phyloP scores from a whole-genome alignment of 2,113 vertebrate species.

The Pachycephala philippinensis region DNA sequence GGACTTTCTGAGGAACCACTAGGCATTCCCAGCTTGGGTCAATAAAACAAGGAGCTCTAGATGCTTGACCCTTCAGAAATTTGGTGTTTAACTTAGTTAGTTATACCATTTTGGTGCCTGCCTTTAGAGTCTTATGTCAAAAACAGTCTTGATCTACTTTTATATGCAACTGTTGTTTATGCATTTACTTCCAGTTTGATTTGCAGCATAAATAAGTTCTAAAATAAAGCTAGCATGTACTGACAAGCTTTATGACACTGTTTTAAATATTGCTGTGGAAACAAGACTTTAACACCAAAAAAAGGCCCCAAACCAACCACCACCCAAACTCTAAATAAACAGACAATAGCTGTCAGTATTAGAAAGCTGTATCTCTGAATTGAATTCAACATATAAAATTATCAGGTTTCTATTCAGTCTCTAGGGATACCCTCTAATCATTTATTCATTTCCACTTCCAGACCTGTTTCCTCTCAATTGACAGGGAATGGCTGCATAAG shows the following conservation, averaged over 20 bases:
- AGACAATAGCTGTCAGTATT: not conserved
- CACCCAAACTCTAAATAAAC: not conserved
- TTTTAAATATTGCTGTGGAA: not conserved
- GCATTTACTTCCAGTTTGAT: not conserved
- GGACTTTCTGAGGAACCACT: not conserved
- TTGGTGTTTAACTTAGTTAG: not conserved
- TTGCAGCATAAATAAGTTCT: not conserved
- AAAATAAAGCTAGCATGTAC: not conserved
- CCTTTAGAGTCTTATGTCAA: not conserved
- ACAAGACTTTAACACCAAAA: not conserved
- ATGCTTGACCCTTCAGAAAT: not conserved
- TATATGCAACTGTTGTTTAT: not conserved
- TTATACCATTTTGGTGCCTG: not conserved
- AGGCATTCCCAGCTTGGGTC: not conserved
- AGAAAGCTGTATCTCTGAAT: not conserved
- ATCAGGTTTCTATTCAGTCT: not conserved
- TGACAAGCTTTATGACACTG: not conserved
- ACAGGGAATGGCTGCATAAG: not conserved
- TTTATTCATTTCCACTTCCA: not conserved
- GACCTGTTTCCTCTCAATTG: not conserved
- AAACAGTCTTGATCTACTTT: not conserved
- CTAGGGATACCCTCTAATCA: not conserved
- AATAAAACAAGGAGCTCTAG: fast-evolving
- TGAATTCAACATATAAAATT: not conserved
- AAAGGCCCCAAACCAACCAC: not conserved